Conservation (phyloP, 1,140 invertebrate species). For the Gyrodactylus bullatarudis region DNA sequence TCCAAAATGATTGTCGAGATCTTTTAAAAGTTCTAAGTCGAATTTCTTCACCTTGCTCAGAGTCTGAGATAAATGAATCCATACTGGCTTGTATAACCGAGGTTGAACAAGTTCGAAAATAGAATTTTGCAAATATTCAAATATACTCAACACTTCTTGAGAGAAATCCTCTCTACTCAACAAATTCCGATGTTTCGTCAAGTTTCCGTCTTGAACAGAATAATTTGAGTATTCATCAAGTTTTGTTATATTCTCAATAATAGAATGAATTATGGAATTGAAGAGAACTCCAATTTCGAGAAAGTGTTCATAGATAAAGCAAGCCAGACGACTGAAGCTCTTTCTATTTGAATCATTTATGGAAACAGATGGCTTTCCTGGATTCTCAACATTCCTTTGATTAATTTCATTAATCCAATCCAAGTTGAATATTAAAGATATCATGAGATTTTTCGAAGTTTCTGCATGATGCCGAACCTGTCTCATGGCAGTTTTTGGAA, state of each 20-base stretch:
- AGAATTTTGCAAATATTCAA: background rate
- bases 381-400: background rate
- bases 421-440: background rate
- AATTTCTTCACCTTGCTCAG: background rate
- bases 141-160: background rate
- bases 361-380: too few species aligned
- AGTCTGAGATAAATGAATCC: background rate
- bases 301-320: background rate
- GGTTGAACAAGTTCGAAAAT: background rate
- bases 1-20: background rate
- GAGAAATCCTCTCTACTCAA: background rate
- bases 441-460: background rate
- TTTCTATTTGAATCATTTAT: too few species aligned
- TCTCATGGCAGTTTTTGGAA: background rate
- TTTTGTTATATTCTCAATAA: background rate
- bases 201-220: background rate
- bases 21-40: background rate
- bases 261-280: background rate
- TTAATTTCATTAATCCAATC: background rate
- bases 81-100: background rate
- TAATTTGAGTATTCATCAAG: background rate
- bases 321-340: background rate
- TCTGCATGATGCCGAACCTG: background rate
- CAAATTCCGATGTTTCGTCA: background rate
- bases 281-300: background rate